phyloP scores from a whole-genome alignment of 1,140 invertebrate species.

The Drepana arcuata region DNA sequence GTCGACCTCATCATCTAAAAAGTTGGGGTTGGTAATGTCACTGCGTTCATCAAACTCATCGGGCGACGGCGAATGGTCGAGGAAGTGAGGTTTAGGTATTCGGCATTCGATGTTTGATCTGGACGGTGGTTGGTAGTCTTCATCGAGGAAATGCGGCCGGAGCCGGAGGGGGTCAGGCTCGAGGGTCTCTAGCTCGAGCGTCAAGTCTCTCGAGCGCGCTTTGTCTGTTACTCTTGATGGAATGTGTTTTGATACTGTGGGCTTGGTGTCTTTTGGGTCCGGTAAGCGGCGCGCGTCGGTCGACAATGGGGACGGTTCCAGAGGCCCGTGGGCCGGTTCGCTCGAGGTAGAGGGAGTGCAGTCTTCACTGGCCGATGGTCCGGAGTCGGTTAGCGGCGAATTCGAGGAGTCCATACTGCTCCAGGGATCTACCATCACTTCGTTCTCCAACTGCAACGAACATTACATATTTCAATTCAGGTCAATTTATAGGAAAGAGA shows the following conservation, averaged over 20 bases:
- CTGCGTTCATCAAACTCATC: constrained; percentile 64
- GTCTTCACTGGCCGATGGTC: constrained; percentile 63
- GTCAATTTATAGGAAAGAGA: constrained; percentile 17
- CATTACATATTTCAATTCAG: too few relatives aligned
- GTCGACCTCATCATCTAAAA: constrained; percentile 57
- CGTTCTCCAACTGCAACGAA: constrained; percentile 71
- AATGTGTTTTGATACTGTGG: constrained; percentile 25
- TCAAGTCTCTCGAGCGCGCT: constrained; percentile 51
- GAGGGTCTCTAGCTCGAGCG: constrained; percentile 48
- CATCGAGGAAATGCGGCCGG: constrained; percentile 74
- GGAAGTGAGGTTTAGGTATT: constrained; percentile 68
- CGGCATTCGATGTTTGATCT: constrained; percentile 69
- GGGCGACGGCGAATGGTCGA: constrained; percentile 65
- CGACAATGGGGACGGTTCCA: constrained; percentile 35
- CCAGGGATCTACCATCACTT: constrained; percentile 70
- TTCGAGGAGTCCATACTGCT: constrained; percentile 71
- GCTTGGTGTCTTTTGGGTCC: constrained; percentile 42
- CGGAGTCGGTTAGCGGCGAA: constrained; percentile 66
- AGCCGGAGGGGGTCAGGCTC: constrained; percentile 46
- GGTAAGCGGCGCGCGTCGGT: constrained; percentile 40
- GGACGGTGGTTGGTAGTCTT: constrained; percentile 72
- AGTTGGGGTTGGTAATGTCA: constrained; percentile 64
- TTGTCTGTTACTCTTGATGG: constrained; percentile 39
- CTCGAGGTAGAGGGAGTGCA: constrained; percentile 60
- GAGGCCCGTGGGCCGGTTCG: constrained; percentile 33